Evolutionary conservation across 2,888 invertebrate genomes (phyloP).

Genomic region (Romanomermis culicivorax): DNA sequence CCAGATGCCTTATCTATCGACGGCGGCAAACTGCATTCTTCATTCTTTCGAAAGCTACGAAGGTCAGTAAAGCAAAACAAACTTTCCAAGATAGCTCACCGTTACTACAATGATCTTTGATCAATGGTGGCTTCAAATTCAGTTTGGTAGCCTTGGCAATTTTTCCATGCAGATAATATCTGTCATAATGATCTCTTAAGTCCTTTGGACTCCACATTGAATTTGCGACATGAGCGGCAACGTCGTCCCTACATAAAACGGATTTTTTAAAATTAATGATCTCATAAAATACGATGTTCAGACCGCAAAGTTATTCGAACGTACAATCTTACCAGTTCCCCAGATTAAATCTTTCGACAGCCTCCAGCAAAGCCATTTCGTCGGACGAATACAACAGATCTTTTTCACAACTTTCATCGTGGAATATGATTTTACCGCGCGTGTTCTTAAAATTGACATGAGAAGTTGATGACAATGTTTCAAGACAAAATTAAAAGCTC

Average conservation of each 20-base stretch:
- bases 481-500: background rate
- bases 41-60: too few species aligned
- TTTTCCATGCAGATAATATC: slow-evolving; percentile 8
- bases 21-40: too few species aligned
- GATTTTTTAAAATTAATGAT: background rate
- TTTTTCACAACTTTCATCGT: background rate
- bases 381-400: slow-evolving; percentile 6
- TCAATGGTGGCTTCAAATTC: background rate
- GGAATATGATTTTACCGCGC: background rate
- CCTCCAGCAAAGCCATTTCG: slow-evolving; percentile 10
- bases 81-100: too few species aligned
- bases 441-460: background rate
- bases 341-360: slow-evolving; percentile 11
- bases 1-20: too few species aligned
- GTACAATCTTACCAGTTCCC: slow-evolving; percentile 13
- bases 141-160: background rate
- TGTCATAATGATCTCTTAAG: slow-evolving; percentile 11
- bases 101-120: slow-evolving; percentile 4
- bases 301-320: too few species aligned
- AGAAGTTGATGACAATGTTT: background rate
- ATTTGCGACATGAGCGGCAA: background rate
- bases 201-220: background rate
- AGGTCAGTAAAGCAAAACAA: too few species aligned
- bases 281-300: background rate
- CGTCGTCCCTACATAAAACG: slow-evolving; percentile 6